A percentile compares a stretch with the other conserved stretches of the same genome.
Evolutionary conservation across 2,113 vertebrate genomes (phyloP).

Genomic region (Dinomys branickii): DNA sequence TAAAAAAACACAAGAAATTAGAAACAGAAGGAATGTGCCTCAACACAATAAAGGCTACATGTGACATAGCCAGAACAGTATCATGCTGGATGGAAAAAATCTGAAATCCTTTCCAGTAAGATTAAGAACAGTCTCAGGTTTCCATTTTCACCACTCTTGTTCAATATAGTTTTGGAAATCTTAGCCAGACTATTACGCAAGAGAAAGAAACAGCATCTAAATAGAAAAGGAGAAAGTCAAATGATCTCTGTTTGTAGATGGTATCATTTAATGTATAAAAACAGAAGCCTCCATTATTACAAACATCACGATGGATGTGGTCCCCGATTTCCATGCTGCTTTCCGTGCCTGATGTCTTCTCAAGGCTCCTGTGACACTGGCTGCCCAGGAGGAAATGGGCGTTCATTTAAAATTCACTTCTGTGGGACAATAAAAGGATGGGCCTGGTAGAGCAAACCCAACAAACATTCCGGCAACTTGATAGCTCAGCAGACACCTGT

Average conservation of each 20-base stretch:
- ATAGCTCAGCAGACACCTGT: not conserved
- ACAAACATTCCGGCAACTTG: not conserved
- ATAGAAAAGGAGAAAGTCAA: not conserved
- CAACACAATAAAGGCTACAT: not conserved
- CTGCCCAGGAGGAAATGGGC: not conserved
- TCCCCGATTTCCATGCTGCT: not conserved
- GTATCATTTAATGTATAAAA: not conserved
- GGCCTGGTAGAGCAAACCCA: not conserved
- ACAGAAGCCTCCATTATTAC: not conserved
- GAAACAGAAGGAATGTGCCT: not conserved
- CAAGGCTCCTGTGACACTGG: not conserved
- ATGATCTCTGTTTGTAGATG: not conserved
- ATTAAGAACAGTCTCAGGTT: not conserved
- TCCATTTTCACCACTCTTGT: not conserved
- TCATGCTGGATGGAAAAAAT: not conserved
- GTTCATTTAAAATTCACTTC: not conserved
- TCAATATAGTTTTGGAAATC: not conserved
- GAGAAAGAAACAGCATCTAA: not conserved
- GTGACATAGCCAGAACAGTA: not conserved
- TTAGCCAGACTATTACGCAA: not conserved
- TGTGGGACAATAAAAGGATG: not conserved
- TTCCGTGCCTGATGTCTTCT: not conserved
- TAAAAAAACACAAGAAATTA: not conserved
- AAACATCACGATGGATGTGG: not conserved
- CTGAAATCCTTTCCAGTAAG: not conserved